Percentiles rank a stretch among this genome's conserved stretches.
phyloP scores from a whole-genome alignment of 2,888 invertebrate genomes.

The Rhopalosiphum nymphaeae region DNA sequence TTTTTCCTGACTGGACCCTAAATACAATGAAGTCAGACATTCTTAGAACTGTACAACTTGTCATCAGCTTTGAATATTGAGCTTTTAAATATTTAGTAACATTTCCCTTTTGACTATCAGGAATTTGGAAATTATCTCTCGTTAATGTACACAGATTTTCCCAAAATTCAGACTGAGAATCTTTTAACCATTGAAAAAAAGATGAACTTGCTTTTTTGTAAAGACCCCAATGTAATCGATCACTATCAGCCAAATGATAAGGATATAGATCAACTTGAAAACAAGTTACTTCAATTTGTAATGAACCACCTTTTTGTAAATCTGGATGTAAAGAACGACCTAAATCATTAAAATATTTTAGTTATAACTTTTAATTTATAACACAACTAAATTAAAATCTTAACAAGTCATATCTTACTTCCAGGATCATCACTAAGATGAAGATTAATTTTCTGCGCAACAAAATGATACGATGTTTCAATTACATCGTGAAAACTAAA shows the following conservation, averaged over 20 bases:
- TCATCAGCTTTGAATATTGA: conserved; percentile 89
- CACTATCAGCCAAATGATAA: conserved; percentile 91
- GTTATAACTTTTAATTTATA: conserved; percentile 11
- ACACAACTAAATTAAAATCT: conserved; percentile 36
- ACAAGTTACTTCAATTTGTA: conserved; percentile 90
- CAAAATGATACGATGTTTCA: conserved; percentile 97
- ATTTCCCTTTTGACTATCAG: conserved; percentile 40
- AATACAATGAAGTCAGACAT: conserved; percentile 93
- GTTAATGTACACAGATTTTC: conserved; percentile 73
- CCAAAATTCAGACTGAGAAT: conserved; percentile 85
- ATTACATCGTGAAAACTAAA: conserved; percentile 93
- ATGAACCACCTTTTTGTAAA: conserved; percentile 88
- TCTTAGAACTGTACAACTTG: conserved; percentile 88
- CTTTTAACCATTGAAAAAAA: conserved; percentile 88
- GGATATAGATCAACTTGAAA: conserved; percentile 96
- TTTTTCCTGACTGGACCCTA: conserved; percentile 83
- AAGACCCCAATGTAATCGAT: conserved; percentile 90
- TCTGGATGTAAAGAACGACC: conserved; percentile 88
- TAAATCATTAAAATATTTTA: neutral
- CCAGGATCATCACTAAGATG: conserved; percentile 97
- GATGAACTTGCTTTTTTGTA: conserved; percentile 84
- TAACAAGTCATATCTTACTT: conserved; percentile 73
- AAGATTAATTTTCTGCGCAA: conserved; percentile 92
- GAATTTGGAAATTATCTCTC: conserved; percentile 62
- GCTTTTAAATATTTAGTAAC: conserved; percentile 69